These are phyloP conservation scores for Kuschelorhynchus macadamiae DNA, from an alignment of 2,888 invertebrate species.

Conservation along the genomic window DNA sequence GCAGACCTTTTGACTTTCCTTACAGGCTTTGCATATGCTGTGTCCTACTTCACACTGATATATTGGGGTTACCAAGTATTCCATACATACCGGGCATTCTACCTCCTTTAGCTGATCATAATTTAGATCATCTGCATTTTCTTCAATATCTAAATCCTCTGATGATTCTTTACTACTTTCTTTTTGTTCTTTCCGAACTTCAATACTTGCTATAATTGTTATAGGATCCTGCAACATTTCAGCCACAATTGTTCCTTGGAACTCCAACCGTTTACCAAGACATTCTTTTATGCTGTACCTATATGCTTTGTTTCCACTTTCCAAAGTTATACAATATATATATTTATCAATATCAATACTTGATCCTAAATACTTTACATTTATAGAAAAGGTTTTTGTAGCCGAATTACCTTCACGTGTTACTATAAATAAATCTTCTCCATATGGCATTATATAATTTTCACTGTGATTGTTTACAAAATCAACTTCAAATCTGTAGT, in stretches of 20 bases:
- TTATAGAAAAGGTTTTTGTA: conserved; percentile 56
- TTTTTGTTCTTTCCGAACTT: conserved; percentile 42
- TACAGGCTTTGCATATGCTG: conserved; percentile 62
- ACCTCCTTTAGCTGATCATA: conserved; percentile 46
- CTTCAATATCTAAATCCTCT: background rate
- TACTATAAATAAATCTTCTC: conserved; percentile 59
- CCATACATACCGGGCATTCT: conserved; percentile 64
- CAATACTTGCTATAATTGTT: conserved; percentile 53
- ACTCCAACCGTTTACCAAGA: conserved; percentile 51
- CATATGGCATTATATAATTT: conserved; percentile 58
- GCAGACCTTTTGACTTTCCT: conserved; percentile 55
- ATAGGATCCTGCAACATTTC: conserved; percentile 53
- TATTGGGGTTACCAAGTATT: conserved; percentile 64
- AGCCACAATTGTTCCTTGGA: conserved; percentile 45
- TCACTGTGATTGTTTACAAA: conserved; percentile 60
- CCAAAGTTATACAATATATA: conserved; percentile 50
- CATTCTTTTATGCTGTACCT: conserved; percentile 39
- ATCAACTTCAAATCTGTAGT: conserved; percentile 61
- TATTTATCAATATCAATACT: conserved; percentile 41
- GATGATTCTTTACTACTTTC: background rate
- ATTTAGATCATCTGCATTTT: conserved; percentile 18
- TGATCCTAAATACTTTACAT: conserved; percentile 55
- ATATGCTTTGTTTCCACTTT: conserved; percentile 46
- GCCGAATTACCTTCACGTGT: conserved; percentile 55
- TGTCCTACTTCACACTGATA: conserved; percentile 61